Evolutionary conservation across 2,113 vertebrate species (phyloP), one percentile per base, ranked within the genome.

Genomic region (Mirounga angustirostris): DNA sequence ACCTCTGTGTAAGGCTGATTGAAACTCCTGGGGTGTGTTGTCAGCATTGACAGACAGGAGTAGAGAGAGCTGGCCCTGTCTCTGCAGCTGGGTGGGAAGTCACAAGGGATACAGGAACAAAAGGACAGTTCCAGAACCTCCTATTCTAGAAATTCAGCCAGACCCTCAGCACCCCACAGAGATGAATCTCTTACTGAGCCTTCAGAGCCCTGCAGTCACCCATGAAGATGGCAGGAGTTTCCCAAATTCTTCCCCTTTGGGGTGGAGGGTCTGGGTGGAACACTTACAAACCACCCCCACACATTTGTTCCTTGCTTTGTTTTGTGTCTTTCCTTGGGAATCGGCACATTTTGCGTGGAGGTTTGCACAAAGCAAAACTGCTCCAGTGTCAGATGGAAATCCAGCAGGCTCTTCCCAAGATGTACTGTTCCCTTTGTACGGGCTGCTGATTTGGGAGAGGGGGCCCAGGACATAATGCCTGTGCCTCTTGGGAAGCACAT

Each of bases 401-500:
- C 95, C 88, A 98, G 90, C 94, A 93, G 97, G 78, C 97, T 97
- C 97, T 98, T 98, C 92, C 93, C 92, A 94, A 95, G 94, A 98
- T 93, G 95, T 94, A 24, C 96, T 91, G 52, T 80, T 97, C 87
- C 78, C 43, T 95, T 98, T 98, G 89, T 93, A 54, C 89, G 90
- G 76, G 95, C 84, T 91, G 76, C 81, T 0, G 81, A 94, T 96
- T 95, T 97, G 91, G 89, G 96, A 91, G 52, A 94, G 96, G 97
- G 61, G 93, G 76, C 59, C 79, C 15, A 2, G 93, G 71, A 97
- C 95, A 95, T 94, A 97, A 97, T 84, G 95, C 91, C 84, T 13
- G 22, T 0, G 91, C 93, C 97, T 96, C 97, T 98, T 96, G 96
- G 97, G 97, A 84, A 96, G 96, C 91, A 92, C 79, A 96, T 46